Evolutionary conservation across 1,140 invertebrate genomes (phyloP).

Genomic region (Magallana angulata): DNA sequence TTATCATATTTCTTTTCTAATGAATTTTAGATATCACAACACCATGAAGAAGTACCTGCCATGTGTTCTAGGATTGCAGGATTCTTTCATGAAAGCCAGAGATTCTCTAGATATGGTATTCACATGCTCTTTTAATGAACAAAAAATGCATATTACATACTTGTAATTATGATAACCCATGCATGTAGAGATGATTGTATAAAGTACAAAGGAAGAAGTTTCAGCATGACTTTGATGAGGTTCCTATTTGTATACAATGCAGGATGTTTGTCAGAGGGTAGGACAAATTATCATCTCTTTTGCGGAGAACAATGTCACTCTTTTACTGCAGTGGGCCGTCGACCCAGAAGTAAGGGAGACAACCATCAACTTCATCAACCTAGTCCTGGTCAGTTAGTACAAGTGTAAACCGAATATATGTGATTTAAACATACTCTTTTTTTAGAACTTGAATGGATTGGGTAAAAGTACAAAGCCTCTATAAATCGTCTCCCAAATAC

Average conservation of each 20-base stretch:
- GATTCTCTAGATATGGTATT: slow-evolving; percentile 75
- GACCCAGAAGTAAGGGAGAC: slow-evolving; percentile 77
- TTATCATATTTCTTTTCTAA: neutral
- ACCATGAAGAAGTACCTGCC: slow-evolving; percentile 81
- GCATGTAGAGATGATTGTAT: too few species aligned
- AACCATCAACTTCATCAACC: slow-evolving; percentile 82
- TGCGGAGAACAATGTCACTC: slow-evolving; percentile 84
- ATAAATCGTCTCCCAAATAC: neutral
- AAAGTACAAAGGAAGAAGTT: too few species aligned
- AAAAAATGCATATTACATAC: neutral
- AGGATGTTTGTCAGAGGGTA: slow-evolving; percentile 80
- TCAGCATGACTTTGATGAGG: neutral
- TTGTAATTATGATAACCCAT: too few species aligned
- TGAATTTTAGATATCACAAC: slow-evolving; percentile 68
- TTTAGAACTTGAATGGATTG: neutral
- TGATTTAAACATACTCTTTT: neutral
- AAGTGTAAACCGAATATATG: neutral
- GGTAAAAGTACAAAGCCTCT: neutral
- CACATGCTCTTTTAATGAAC: neutral
- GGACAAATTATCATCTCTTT: slow-evolving; percentile 84
- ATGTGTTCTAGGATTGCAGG: slow-evolving; percentile 77
- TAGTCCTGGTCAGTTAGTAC: slow-evolving; percentile 82
- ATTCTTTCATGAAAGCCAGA: slow-evolving; percentile 72
- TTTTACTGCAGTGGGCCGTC: slow-evolving; percentile 82
- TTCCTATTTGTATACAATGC: slow-evolving; percentile 41